A percentile compares a stretch with the other conserved stretches of the same genome.
These are phyloP conservation scores for Oeneis ivallda DNA, from an alignment of 2,888 invertebrate species.

Conservation along the genomic window DNA sequence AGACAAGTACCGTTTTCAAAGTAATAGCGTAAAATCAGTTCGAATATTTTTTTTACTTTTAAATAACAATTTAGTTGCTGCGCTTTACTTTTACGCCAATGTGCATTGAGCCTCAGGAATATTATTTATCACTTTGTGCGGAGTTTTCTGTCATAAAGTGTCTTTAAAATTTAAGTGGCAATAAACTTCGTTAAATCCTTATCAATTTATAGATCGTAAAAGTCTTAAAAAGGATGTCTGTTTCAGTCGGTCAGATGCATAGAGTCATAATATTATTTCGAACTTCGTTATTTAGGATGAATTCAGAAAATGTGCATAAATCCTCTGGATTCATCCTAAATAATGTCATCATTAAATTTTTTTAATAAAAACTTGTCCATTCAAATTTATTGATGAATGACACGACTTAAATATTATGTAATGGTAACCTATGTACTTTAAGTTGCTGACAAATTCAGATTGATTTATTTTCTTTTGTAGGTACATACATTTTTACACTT, in stretches of 20 bases:
- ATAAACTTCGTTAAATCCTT: constrained; percentile 2
- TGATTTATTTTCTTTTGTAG: too few species aligned
- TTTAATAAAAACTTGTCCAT: too few species aligned
- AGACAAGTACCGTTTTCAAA: too few species aligned
- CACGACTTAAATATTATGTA: too few species aligned
- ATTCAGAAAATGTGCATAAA: neutral
- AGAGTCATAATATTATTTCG: neutral
- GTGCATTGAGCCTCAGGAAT: neutral
- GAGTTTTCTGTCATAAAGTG: constrained; percentile 7
- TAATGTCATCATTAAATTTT: too few species aligned
- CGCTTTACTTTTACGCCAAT: neutral
- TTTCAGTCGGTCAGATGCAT: neutral
- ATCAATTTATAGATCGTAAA: constrained; percentile 19
- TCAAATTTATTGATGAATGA: too few species aligned
- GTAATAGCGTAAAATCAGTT: too few species aligned
- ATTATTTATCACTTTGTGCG: neutral
- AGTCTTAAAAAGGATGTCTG: constrained; percentile 15
- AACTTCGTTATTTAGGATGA: neutral
- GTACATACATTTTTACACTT: too few species aligned
- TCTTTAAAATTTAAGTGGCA: constrained; percentile 4
- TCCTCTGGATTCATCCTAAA: too few species aligned
- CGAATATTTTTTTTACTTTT: neutral
- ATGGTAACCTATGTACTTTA: too few species aligned
- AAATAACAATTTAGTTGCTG: neutral
- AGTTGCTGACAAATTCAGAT: too few species aligned